These are phyloP conservation scores for Syngnathus floridae DNA, from an alignment of 2,113 vertebrate species.

Conservation along the genomic window DNA sequence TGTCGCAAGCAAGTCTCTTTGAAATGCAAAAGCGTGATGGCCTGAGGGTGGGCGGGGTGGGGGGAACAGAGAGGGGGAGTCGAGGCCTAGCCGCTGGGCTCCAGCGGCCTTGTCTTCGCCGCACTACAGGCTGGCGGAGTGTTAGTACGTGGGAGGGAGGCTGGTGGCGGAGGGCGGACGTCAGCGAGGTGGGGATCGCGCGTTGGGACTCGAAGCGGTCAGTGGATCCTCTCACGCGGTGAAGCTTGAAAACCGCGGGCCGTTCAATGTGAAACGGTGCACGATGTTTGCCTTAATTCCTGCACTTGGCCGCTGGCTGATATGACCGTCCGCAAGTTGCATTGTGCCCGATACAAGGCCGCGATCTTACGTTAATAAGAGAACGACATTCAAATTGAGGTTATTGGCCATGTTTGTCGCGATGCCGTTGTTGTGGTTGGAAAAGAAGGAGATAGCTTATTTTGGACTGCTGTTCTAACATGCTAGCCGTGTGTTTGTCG, in stretches of 20 bases:
- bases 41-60: conserved; percentile 42
- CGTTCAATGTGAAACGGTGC: conserved; percentile 33
- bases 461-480: conserved; percentile 1
- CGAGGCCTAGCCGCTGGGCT: conserved; percentile 67
- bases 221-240: conserved; percentile 21
- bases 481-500: conserved; percentile 36
- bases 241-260: conserved; percentile 35
- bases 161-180: conserved; percentile 59
- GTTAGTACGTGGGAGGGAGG: conserved; percentile 62
- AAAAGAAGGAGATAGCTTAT: conserved; percentile 15
- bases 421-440: conserved; percentile 20
- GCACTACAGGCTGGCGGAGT: conserved; percentile 54
- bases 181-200: conserved; percentile 53
- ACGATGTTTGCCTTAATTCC: conserved; percentile 37
- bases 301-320: conserved; percentile 57
- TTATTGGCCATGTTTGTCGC: conserved; percentile 22
- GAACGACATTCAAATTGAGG: conserved; percentile 41
- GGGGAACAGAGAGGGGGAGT: conserved; percentile 34
- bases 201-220: conserved; percentile 36
- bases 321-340: conserved; percentile 64
- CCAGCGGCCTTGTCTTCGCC: conserved; percentile 68
- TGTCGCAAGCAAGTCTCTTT: too few species aligned
- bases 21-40: too few species aligned
- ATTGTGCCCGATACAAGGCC: conserved; percentile 69
- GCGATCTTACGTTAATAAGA: conserved; percentile 50